A percentile compares a stretch with the other conserved stretches of the same genome.
These are phyloP conservation scores for Tenthredo notha DNA, from an alignment of 2,888 invertebrate genomes.

Conservation along the genomic window DNA sequence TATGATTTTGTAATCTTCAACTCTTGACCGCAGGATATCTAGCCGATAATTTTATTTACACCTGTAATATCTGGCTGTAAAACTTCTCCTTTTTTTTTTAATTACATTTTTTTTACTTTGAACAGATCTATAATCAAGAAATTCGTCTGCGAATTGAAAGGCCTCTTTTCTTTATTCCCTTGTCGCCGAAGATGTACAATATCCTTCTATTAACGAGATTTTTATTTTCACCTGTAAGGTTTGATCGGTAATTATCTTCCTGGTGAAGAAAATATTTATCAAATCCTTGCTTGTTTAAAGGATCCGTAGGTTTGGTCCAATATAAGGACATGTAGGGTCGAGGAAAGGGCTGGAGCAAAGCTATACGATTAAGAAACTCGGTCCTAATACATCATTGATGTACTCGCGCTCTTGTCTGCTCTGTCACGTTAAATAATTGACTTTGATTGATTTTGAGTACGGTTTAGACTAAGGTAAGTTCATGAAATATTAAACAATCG, in stretches of 20 bases:
- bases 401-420: constrained; percentile 40
- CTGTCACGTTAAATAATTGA: constrained; percentile 52
- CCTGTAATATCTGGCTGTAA: background rate
- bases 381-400: constrained; percentile 39
- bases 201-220: background rate
- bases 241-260: background rate
- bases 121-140: background rate
- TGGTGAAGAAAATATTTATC: background rate
- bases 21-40: background rate
- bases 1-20: background rate
- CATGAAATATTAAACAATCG: constrained; percentile 48
- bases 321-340: background rate
- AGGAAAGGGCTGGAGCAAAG: background rate
- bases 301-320: background rate
- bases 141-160: background rate
- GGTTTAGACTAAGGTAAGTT: constrained; percentile 49
- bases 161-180: background rate
- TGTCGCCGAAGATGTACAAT: background rate
- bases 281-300: background rate
- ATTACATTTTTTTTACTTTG: background rate
- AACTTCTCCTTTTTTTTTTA: background rate
- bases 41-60: background rate
- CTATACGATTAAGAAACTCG: constrained; percentile 42
- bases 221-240: background rate
- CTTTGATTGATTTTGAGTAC: constrained; percentile 52